Evolutionary conservation across 2,113 vertebrate species (phyloP).

Genomic region (Bubo blakistoni): DNA sequence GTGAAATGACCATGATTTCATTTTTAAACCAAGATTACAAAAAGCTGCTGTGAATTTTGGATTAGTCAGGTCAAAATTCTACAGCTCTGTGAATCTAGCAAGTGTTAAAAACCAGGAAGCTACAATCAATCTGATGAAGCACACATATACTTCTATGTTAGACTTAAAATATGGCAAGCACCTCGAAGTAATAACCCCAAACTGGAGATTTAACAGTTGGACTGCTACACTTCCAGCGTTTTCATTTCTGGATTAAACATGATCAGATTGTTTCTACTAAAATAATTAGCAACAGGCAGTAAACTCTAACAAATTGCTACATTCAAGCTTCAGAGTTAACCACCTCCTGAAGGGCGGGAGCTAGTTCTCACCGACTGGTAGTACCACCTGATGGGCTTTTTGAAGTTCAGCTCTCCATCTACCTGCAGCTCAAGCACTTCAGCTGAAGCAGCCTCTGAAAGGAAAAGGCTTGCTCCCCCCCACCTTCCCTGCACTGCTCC

Average conservation of each 20-base stretch:
- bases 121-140: background rate
- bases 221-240: background rate
- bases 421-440: background rate
- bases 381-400: background rate
- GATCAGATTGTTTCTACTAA: background rate
- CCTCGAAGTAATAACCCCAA: background rate
- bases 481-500: background rate
- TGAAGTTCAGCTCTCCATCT: background rate
- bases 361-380: rapidly evolving
- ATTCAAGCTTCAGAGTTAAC: background rate
- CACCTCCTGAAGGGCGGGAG: background rate
- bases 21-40: background rate
- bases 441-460: background rate
- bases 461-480: background rate
- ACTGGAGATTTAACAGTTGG: background rate
- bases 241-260: background rate
- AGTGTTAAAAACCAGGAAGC: background rate
- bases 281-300: background rate
- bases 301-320: background rate
- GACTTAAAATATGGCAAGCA: background rate
- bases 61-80: background rate
- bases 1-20: background rate
- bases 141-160: background rate
- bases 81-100: background rate
- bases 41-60: background rate